Base-by-base conservation (phyloP, 2,797 vertebrate genomes). In the Microchirus variegatus region DNA sequence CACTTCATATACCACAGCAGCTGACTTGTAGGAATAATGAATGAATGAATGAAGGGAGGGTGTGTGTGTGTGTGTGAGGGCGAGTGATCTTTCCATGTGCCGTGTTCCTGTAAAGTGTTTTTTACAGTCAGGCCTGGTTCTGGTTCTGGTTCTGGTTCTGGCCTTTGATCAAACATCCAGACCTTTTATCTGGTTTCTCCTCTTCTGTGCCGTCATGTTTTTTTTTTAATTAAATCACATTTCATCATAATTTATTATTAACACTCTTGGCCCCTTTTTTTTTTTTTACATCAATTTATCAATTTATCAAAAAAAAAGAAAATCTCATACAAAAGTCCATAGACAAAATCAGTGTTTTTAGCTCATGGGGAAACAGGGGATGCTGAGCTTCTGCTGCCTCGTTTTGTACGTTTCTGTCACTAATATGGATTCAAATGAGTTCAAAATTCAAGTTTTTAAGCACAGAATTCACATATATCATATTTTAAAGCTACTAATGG, bases 101-200 rank as follows among this genome's bases (percentile, higher is more conserved):
- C 53, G 59, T 73, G 63, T 62, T 82, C 72, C 72, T 44, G 62
- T 76, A 63, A 67, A 78, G 70, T 40, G 49, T 1, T 47, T 1
- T 47, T 67, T 45, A 54, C 35, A 56, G 37, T 44, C 14, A 48
- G 10, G 16, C 18, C 53, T 49, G 14, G 15, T 63, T 13, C 17
- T 11, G 15, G 45, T n/a, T n/a, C n/a, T n/a, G 26, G 26, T 26
- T 26, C 3, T 3, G 26, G 26, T 45, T 13, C 17, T 11, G 15
- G 45, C 26, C 43, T 46, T 53, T 57, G 13, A 58, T 51, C 56
- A 40, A 54, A 63, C 3, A 42, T 41, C 56, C 1, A 14, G 48
- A 15, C 17, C 26, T 2, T 2, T 6, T 17, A 22, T 42, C 22
- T 11, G 31, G 62, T 59, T 63, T 22, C 19, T 19, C 12, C 9